Percentiles rank a stretch among this genome's conserved stretches.
These are phyloP conservation scores for Leptoteleia sp. DNA, from an alignment of 1,140 invertebrate genomes.

Conservation along the genomic window DNA sequence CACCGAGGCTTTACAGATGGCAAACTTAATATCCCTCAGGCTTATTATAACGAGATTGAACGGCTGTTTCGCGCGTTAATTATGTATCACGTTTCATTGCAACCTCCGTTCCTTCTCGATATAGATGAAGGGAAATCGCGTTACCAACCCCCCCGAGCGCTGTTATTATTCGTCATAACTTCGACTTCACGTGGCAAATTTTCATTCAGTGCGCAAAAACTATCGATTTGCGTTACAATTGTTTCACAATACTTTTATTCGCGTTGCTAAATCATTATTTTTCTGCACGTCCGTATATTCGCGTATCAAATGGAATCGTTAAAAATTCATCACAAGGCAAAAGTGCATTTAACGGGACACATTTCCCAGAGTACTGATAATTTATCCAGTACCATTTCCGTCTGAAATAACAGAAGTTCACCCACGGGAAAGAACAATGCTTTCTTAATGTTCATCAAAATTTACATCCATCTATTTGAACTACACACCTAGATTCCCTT, in stretches of 20 bases:
- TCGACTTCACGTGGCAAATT: slow-evolving; percentile 23
- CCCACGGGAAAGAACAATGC: too few relatives aligned
- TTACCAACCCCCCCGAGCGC: neutral
- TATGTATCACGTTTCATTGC: slow-evolving; percentile 21
- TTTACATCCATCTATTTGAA: too few relatives aligned
- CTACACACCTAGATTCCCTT: too few relatives aligned
- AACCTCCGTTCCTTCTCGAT: neutral
- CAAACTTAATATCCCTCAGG: neutral
- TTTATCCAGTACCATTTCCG: too few relatives aligned
- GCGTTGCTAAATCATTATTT: too few relatives aligned
- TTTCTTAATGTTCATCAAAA: too few relatives aligned
- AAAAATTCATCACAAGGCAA: too few relatives aligned
- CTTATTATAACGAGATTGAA: slow-evolving; percentile 14
- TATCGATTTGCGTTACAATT: slow-evolving; percentile 25
- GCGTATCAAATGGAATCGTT: too few relatives aligned
- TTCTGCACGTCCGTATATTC: too few relatives aligned
- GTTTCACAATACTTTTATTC: slow-evolving; percentile 35
- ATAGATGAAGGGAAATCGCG: slow-evolving; percentile 5
- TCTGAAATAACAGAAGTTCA: too few relatives aligned
- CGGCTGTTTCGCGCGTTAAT: slow-evolving; percentile 3
- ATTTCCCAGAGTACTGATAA: too few relatives aligned
- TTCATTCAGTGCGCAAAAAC: slow-evolving; percentile 34
- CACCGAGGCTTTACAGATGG: neutral
- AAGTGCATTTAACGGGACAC: too few relatives aligned
- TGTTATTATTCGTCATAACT: slow-evolving; percentile 3